Base-by-base conservation (phyloP, 1,140 invertebrate species). In the Papilio xuthus region DNA sequence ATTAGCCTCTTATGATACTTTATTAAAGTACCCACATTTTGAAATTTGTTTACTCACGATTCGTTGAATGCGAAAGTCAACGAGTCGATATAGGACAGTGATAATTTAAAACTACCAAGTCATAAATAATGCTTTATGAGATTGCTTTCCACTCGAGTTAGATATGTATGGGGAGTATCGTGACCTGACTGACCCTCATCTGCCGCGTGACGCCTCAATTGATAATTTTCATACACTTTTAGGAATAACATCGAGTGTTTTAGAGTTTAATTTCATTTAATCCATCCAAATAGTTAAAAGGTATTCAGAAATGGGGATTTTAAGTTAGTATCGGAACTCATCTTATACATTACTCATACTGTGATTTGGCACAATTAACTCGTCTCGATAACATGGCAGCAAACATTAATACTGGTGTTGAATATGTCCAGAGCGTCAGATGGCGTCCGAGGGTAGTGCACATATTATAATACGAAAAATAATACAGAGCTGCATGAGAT, bases 401-500 rank as follows among this genome's bases (percentile, higher is more conserved):
- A 87, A 87, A 85, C 77, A 79, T 69, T 85, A 85, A 85, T 88
- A 86, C 84, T 86, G 84, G 85, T 87, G 0, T 67, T 50, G 76
- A 81, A 69, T 77, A 78, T 67, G 75, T 79, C 75, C 26, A 37
- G 80, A 81, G 81, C 80, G 82, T 80, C 85, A 82, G 81, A 28
- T 79, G 82, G 83, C 86, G 81, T 71, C 69, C 82, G 78, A 77
- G 78, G 26, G 73, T 28, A 56, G 73, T 20, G 50, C 32, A 53
- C 78, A 78, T 76, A 79, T 60, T 80, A 56, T 76, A 53, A 47
- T 63, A 78, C 78, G 72, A 78, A 81, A 87, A 84, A 86, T 88
- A 86, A 88, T 89, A 91, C 87, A 89, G 79, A 89, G 85, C 86
- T 87, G 86, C 86, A 79, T 86, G 90, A 92, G 87, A 91, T 90